Percentiles rank a stretch among this genome's conserved stretches.
These are phyloP conservation scores for Dreissena polymorpha DNA, from an alignment of 1,140 invertebrate species.

Conservation along the genomic window DNA sequence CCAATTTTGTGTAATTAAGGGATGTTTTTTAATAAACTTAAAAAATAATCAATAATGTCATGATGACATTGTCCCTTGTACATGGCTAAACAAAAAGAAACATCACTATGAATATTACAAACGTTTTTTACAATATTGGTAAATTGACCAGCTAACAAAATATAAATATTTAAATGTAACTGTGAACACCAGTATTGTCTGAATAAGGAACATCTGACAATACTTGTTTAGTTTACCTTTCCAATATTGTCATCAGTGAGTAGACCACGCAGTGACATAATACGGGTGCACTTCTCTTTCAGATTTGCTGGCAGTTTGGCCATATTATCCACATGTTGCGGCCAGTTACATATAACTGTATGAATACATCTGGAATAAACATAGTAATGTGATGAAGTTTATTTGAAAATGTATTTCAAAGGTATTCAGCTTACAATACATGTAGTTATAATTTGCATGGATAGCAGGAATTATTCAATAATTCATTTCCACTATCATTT, in stretches of 20 bases:
- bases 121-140: too few relatives aligned
- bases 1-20: too few relatives aligned
- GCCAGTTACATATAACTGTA: constrained; percentile 55
- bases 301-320: constrained; percentile 58
- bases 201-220: too few relatives aligned
- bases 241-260: constrained; percentile 68
- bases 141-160: too few relatives aligned
- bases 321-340: constrained; percentile 49
- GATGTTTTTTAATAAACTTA: too few relatives aligned
- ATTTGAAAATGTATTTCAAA: neutral
- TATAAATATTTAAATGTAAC: too few relatives aligned
- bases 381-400: neutral
- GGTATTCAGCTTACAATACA: neutral
- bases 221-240: constrained; percentile 48
- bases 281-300: constrained; percentile 61
- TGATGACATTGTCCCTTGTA: too few relatives aligned
- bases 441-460: neutral
- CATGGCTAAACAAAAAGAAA: too few relatives aligned
- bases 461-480: neutral
- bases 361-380: constrained; percentile 60
- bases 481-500: neutral
- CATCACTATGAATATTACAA: too few relatives aligned
- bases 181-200: too few relatives aligned
- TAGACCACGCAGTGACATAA: constrained; percentile 69
- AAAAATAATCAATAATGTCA: too few relatives aligned